A percentile compares a stretch with the other conserved stretches of the same genome.
These are phyloP conservation scores for Pocillopora verrucosa DNA, from an alignment of 64 coral and sea anemone species.

Conservation along the genomic window DNA sequence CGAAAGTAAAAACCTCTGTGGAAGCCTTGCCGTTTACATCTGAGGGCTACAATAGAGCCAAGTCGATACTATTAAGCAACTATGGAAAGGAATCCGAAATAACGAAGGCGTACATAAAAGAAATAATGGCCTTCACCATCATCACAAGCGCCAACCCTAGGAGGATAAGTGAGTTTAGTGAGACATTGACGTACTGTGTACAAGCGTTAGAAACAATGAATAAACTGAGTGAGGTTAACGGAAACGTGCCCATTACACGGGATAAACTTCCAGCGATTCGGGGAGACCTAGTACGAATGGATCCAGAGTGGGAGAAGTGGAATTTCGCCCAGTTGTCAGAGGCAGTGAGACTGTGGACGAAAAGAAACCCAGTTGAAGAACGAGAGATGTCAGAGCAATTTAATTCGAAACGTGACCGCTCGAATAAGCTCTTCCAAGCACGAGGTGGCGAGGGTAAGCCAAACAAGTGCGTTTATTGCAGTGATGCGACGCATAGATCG, in stretches of 20 bases:
- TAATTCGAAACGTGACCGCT: slow-evolving; percentile 9
- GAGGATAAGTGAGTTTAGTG: slow-evolving; percentile 38
- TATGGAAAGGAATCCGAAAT: slow-evolving; percentile 33
- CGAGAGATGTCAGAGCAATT: slow-evolving; percentile 2
- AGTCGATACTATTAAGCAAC: slow-evolving; percentile 8
- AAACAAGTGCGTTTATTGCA: slow-evolving; percentile 48
- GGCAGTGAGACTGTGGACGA: slow-evolving; percentile 20
- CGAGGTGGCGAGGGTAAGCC: not conserved
- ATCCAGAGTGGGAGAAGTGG: slow-evolving; percentile 18
- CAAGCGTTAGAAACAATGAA: slow-evolving; percentile 35
- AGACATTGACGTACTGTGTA: slow-evolving; percentile 32
- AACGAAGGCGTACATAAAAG: slow-evolving; percentile 28
- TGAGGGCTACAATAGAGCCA: too few relatives aligned
- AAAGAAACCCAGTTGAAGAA: slow-evolving; percentile 1
- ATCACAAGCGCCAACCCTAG: slow-evolving; percentile 26
- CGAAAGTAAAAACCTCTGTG: too few relatives aligned
- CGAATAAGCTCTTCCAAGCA: slow-evolving; percentile 19
- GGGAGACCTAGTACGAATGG: slow-evolving; percentile 22
- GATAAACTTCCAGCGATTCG: slow-evolving; percentile 27
- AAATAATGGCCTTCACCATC: slow-evolving; percentile 28
- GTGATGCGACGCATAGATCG: slow-evolving; percentile 1
- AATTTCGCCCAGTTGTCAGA: slow-evolving; percentile 33
- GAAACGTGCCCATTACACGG: slow-evolving; percentile 16
- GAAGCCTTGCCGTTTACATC: too few relatives aligned
- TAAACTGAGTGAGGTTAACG: slow-evolving; percentile 26